phyloP scores from a whole-genome alignment of 2,888 invertebrate species.

The Mimumesa dahlbomi region DNA sequence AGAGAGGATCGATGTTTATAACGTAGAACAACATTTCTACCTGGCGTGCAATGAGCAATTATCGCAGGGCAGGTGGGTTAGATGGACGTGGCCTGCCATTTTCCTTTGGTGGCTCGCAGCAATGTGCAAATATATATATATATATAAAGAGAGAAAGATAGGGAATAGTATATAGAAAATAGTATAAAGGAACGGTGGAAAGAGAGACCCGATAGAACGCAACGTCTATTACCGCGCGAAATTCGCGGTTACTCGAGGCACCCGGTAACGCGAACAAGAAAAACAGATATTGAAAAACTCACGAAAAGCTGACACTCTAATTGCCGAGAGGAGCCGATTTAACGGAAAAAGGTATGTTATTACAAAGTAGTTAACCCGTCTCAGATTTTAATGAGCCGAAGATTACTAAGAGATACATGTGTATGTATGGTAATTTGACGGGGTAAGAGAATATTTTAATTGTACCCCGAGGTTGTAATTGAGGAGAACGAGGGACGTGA shows the following conservation, averaged over 20 bases:
- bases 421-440: slow-evolving; percentile 46
- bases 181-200: slow-evolving; percentile 7
- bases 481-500: slow-evolving; percentile 21
- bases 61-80: slow-evolving; percentile 52
- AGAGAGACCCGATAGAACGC: slow-evolving; percentile 14
- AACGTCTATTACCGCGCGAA: slow-evolving; percentile 33
- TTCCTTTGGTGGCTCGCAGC: slow-evolving; percentile 36
- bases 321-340: slow-evolving; percentile 39
- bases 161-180: slow-evolving; percentile 24
- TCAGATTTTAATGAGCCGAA: slow-evolving; percentile 41
- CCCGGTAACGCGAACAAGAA: no score
- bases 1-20: slow-evolving; percentile 53
- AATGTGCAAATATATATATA: slow-evolving; percentile 11
- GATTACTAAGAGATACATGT: slow-evolving; percentile 30
- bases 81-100: slow-evolving; percentile 41
- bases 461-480: slow-evolving; percentile 32
- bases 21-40: slow-evolving; percentile 58
- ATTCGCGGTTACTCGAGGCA: slow-evolving; percentile 38
- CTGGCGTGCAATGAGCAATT: slow-evolving; percentile 67
- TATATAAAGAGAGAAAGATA: neutral
- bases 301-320: slow-evolving; percentile 51
- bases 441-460: slow-evolving; percentile 46
- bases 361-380: slow-evolving; percentile 53
- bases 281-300: slow-evolving; percentile 37
- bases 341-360: slow-evolving; percentile 32